Evolutionary conservation across 2,888 invertebrate genomes (phyloP), one percentile per base, ranked within the genome.

Genomic region (Drosophila lutescens): DNA sequence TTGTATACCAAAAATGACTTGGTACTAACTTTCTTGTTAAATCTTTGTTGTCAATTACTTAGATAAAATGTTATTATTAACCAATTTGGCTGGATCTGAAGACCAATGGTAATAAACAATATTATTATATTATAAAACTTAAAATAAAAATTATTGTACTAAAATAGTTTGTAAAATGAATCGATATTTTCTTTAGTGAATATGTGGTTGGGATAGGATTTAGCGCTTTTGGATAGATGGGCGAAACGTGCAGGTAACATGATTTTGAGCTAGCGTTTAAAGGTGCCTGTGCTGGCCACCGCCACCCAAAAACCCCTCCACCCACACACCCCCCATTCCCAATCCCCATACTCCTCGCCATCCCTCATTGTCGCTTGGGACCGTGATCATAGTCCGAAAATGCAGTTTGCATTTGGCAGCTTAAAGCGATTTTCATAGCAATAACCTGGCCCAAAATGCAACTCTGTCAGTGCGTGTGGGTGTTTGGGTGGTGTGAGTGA

Each of bases 361-460:
- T 15, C 61, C 30, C n/a, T 46, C 32, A 47, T 41, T 61, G 62
- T 41, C 40, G 23, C 47, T 55, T 4, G 44, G 32, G n/a, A 7
- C 43, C 40, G 43, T 55, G 57, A 41, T 59, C 69, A 58, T 49
- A 60, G 74, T 63, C 67, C 44, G 50, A 61, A 76, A 87, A 85
- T 82, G 82, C 82, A 87, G 78, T 81, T 85, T 72, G 85, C 71
- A 80, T 86, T 81, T 85, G 67, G 67, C 70, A 68, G 82, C 88
- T 83, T 83, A 83, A 83, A 87, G 88, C 82, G 88, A 85, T 83
- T 83, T 83, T 87, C 82, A 83, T 87, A 81, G 88, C 75, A 86
- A 84, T 82, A 82, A 80, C 87, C 87, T 71, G 65, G 70, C 77
- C 72, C 46, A 57, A 79, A 79, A 73, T 81, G 77, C 75, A 77